Evolutionary conservation across 2,888 invertebrate species (phyloP).

Genomic region (Tipula unca): DNA sequence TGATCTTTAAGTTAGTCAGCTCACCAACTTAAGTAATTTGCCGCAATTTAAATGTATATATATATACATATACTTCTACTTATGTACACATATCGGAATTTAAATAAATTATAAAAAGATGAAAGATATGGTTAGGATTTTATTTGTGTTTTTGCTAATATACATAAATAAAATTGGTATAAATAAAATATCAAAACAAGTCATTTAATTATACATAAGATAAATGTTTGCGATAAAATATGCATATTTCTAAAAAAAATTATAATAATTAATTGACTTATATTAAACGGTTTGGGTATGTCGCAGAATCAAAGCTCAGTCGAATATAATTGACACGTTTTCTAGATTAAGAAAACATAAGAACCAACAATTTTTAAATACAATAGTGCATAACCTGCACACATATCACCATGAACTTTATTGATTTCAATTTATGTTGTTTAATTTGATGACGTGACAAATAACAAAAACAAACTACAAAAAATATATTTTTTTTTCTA

Average conservation of each 20-base stretch:
- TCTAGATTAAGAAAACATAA: too few species aligned
- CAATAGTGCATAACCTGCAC: too few species aligned
- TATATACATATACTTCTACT: too few species aligned
- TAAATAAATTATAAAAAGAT: not conserved
- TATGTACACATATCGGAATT: not conserved
- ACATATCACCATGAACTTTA: not conserved
- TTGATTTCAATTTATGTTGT: not conserved
- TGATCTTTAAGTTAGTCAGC: not conserved
- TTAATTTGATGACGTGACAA: not conserved
- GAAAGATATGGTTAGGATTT: not conserved
- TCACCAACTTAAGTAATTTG: not conserved
- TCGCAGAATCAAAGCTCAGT: too few species aligned
- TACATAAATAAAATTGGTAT: not conserved
- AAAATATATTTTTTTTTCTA: not conserved
- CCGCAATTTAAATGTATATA: not conserved
- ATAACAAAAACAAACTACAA: not conserved
- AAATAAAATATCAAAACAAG: not conserved
- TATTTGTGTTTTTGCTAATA: not conserved
- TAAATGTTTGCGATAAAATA: not conserved
- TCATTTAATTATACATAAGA: not conserved
- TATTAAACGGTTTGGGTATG: not conserved
- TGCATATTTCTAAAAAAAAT: not conserved
- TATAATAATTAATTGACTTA: not conserved
- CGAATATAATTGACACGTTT: too few species aligned
- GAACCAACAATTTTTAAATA: too few species aligned